Percentiles rank a stretch among this genome's conserved stretches.
These are phyloP conservation scores for Neofelis nebulosa DNA, from an alignment of 2,113 vertebrate genomes.

Conservation along the genomic window DNA sequence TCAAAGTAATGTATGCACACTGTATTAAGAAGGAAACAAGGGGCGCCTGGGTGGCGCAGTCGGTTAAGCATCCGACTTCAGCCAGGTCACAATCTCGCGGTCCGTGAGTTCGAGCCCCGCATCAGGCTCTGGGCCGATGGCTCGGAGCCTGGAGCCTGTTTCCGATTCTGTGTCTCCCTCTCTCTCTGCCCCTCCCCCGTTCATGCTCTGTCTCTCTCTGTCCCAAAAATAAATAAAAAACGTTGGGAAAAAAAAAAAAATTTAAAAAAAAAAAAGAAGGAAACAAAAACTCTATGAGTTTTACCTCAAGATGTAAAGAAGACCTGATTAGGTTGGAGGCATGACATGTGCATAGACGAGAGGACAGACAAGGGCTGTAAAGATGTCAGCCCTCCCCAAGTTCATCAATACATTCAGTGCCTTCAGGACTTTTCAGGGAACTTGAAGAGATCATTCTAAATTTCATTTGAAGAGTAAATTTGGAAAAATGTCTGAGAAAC, in stretches of 20 bases:
- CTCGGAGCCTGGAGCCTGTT: too few relatives aligned
- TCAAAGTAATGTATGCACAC: background rate
- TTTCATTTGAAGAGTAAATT: conserved; percentile 16
- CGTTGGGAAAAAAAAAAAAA: too few relatives aligned
- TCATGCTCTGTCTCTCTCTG: too few relatives aligned
- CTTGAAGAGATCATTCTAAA: background rate
- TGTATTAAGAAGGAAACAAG: background rate
- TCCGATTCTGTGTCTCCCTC: too few relatives aligned
- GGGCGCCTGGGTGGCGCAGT: too few relatives aligned
- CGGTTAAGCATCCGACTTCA: too few relatives aligned
- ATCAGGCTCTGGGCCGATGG: too few relatives aligned
- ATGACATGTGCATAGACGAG: background rate
- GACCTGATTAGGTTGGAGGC: background rate
- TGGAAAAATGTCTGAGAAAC: conserved; percentile 10
- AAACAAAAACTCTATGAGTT: background rate
- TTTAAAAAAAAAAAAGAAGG: too few relatives aligned
- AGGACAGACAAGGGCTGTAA: background rate
- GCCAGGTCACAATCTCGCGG: too few relatives aligned
- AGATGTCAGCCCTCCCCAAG: background rate
- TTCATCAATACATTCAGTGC: background rate
- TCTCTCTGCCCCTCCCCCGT: too few relatives aligned
- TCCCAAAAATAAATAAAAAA: too few relatives aligned
- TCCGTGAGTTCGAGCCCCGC: too few relatives aligned
- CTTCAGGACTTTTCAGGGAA: background rate
- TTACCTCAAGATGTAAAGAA: background rate